Evolutionary conservation across 2,797 vertebrate genomes (phyloP), one percentile per base, ranked within the genome.

Genomic region (Eulemur rubriventer): DNA sequence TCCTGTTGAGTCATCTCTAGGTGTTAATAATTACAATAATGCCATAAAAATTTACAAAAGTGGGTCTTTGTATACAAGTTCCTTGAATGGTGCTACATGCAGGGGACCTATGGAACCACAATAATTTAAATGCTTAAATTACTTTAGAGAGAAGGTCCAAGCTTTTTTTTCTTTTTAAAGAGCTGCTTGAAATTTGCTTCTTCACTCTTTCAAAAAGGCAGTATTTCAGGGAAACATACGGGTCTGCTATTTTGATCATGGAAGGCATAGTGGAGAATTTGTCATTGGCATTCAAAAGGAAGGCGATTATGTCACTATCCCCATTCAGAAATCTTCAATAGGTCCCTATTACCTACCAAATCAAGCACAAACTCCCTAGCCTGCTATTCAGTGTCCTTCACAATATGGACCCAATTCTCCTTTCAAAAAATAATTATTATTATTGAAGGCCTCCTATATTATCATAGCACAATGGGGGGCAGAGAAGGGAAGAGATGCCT

Each of bases 241-340:
- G 55, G 76, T n/a, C 2, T 55, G 9, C 22, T 97, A 69, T 97
- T 96, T 96, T 90, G 97, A 93, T 96, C 52, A 91, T 69, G 86
- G 97, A 94, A 94, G 72, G 82, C 93, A 67, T 22, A 52, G 67
- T 90, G 55, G 73, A 96, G 79, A 94, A 92, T 72, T 89, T 9
- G 41, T 63, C 75, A 89, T 1, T 94, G 95, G 79, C 38, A 76
- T 98, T 96, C 93, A 94, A 88, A 96, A 90, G 94, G 83, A 94
- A 97, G 75, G 89, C 35, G 18, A 96, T 96, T 96, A 96, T 93
- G 91, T 96, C 96, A 98, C 95, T 96, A n/a, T 17, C 18, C 30
- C 79, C 76, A 97, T 97, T 98, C 96, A 97, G 41, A 82, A 73
- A 80, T 72, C 89, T 94, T 97, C 96, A 96, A 70, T 96, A 84